Percentiles rank a stretch among this genome's conserved stretches.
phyloP scores from a whole-genome alignment of 2,113 vertebrate genomes.

The Saimiri boliviensis region DNA sequence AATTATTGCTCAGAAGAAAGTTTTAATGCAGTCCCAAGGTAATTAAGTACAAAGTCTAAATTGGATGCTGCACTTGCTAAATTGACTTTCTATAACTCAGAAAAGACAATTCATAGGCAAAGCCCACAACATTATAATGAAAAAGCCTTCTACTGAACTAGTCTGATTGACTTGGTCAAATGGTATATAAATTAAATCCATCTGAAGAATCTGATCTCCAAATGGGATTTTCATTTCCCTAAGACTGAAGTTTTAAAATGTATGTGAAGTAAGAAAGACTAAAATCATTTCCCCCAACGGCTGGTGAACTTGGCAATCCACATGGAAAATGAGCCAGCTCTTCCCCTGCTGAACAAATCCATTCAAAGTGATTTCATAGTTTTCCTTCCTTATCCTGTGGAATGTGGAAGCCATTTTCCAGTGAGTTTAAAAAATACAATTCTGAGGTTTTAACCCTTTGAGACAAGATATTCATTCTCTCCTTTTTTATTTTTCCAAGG shows the following conservation, averaged over 20 bases:
- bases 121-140: neutral
- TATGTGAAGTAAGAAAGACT: slow-evolving; percentile 49
- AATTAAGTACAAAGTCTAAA: slow-evolving; percentile 39
- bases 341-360: slow-evolving; percentile 58
- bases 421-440: neutral
- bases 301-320: slow-evolving; percentile 66
- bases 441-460: slow-evolving; percentile 53
- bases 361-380: slow-evolving; percentile 70
- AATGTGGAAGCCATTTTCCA: slow-evolving; percentile 68
- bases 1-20: neutral
- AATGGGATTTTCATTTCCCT: slow-evolving; percentile 66
- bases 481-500: neutral
- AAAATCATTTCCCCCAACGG: neutral
- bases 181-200: slow-evolving; percentile 68
- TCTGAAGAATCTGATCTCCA: slow-evolving; percentile 67
- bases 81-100: neutral
- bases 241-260: slow-evolving; percentile 35
- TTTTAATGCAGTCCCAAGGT: neutral
- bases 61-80: neutral
- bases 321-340: slow-evolving; percentile 53
- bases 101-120: neutral
- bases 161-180: slow-evolving; percentile 68
- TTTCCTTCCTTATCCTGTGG: slow-evolving; percentile 67
- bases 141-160: neutral
- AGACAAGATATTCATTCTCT: neutral